Base-by-base conservation (phyloP, 1,140 invertebrate genomes). In the Drosophila bocqueti region DNA sequence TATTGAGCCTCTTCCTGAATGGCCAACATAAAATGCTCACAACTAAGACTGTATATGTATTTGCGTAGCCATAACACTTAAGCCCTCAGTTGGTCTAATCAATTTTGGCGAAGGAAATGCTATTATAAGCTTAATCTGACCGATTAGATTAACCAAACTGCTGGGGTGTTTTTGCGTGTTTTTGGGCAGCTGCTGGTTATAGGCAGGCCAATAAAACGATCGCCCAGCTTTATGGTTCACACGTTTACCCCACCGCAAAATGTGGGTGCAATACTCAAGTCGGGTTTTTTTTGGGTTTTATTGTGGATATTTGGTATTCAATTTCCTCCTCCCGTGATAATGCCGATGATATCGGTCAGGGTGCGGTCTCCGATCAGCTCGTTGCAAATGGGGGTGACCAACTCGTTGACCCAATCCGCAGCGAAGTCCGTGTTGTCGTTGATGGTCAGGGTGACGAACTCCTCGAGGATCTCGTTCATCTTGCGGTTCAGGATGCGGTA, bases 341-440 rank as follows among this genome's bases (percentile, higher is more conserved):
- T 45, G 2, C 8, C 82, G 15, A 89, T 21, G 21, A 92, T n/a
- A 52, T 89, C 84, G 11, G 40, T 52, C 7, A 89, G 21, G 3
- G 81, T 38, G 15, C 81, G 81, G 11, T 84, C 85, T 1, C 82
- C 91, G 68, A 92, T 82, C 8, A 91, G 2, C 8, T 92, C 83
- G 49, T 76, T 76, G 57, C 84, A 72, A 15, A 85, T 62, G 16
- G 91, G 91, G 1, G 91, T 92, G 16, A 67, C 61, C 10, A 66
- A 47, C 13, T 54, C 57, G 57, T 81, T 58, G 9, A 86, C 57
- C 52, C 74, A 76, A 3, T 73, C 15, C n/a, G 91, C 75, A 5
- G 81, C 47, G 18, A 80, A 73, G 5, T 91, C 79, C n/a, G 85
- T 91, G 76, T 91, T 92, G 29, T 92, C 91, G 61, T 92, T 92